A percentile compares a stretch with the other conserved stretches of the same genome.
Evolutionary conservation across 2,113 vertebrate genomes (phyloP).

Genomic region (Chaetura pelagica): DNA sequence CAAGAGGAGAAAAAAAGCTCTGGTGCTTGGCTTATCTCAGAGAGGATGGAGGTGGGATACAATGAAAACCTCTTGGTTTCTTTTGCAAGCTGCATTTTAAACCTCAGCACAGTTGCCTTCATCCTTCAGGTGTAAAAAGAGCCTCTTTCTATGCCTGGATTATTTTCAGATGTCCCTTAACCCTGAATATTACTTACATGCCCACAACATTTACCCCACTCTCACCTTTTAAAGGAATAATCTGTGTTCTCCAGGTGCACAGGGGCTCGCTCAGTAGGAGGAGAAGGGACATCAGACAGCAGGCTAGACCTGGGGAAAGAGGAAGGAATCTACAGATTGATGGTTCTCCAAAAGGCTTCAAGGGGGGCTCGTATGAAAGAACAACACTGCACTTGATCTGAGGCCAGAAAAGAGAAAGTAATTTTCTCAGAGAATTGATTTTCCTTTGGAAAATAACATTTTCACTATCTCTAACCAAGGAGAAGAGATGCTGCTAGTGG

Average conservation of each 20-base stretch:
- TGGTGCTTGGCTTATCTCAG: background rate
- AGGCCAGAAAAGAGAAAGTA: background rate
- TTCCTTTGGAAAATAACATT: background rate
- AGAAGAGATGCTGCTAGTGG: background rate
- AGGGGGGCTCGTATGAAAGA: background rate
- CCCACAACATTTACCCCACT: background rate
- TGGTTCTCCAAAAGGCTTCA: background rate
- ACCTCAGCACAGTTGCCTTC: background rate
- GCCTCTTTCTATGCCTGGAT: background rate
- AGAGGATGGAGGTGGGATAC: background rate
- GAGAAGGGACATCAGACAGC: background rate
- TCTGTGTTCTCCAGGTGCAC: background rate
- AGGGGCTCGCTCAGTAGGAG: background rate
- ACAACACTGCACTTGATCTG: background rate
- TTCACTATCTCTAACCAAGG: background rate
- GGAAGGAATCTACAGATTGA: background rate
- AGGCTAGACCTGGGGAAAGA: background rate
- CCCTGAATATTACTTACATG: background rate
- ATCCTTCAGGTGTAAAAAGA: background rate
- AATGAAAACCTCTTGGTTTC: background rate
- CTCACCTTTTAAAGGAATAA: slow-evolving; percentile 14
- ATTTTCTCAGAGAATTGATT: background rate
- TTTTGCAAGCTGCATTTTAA: background rate
- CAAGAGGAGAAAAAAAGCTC: background rate
- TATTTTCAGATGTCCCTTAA: background rate